Percentiles rank a stretch among this genome's conserved stretches.
Evolutionary conservation across 2,113 vertebrate species (phyloP).

Genomic region (Nibea coibor): DNA sequence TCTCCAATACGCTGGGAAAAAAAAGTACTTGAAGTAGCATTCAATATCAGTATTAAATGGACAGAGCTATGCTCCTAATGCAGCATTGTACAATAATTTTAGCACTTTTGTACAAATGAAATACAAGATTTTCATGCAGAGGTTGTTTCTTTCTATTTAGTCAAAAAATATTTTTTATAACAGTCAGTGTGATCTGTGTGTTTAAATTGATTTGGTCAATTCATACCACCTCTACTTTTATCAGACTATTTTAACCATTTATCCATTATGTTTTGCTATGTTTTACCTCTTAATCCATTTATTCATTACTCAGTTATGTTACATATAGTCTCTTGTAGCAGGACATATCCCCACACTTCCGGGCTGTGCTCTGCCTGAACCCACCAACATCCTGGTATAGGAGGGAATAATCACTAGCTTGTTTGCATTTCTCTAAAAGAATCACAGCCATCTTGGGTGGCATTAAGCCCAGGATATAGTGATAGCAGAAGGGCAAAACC

Average conservation of each 20-base stretch:
- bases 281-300: too few species aligned
- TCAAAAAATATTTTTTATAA: neutral
- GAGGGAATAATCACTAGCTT: too few species aligned
- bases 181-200: too few species aligned
- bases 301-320: too few species aligned
- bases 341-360: too few species aligned
- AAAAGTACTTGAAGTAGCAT: neutral
- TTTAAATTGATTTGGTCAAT: neutral
- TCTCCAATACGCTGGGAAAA: neutral
- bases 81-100: neutral
- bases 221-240: neutral
- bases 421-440: too few species aligned
- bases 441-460: too few species aligned
- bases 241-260: neutral
- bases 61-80: neutral
- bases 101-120: neutral
- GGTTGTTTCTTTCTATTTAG: neutral
- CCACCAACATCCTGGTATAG: too few species aligned
- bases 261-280: neutral
- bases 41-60: conserved; percentile 12
- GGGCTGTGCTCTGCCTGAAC: too few species aligned
- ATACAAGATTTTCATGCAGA: neutral
- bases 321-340: too few species aligned
- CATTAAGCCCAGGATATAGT: too few species aligned
- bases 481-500: too few species aligned